These are phyloP conservation scores for Galeopsomyia nigrocyanea DNA, from an alignment of 2,888 invertebrate genomes.

Conservation along the genomic window DNA sequence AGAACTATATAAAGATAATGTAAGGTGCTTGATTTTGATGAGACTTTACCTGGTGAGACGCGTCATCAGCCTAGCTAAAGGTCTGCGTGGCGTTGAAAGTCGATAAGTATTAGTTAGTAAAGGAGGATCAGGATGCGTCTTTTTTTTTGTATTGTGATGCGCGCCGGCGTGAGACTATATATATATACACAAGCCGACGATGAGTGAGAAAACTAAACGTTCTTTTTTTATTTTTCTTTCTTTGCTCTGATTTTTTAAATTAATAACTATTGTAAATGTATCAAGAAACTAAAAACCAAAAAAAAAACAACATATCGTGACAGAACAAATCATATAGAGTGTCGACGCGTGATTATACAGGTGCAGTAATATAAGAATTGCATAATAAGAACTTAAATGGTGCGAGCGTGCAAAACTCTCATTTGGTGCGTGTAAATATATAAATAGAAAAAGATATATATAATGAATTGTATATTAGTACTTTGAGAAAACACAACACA, in stretches of 20 bases:
- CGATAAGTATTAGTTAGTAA: constrained; percentile 57
- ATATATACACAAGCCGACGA: constrained; percentile 9
- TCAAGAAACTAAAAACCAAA: constrained; percentile 41
- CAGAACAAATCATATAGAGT: constrained; percentile 31
- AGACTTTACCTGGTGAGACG: constrained; percentile 89
- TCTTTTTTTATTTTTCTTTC: too few species aligned
- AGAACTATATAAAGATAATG: constrained; percentile 56
- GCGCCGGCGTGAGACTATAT: constrained; percentile 38
- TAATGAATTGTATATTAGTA: neutral
- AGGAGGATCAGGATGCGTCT: constrained; percentile 62
- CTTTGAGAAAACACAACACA: constrained; percentile 4
- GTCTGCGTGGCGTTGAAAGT: constrained; percentile 73
- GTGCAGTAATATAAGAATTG: constrained; percentile 36
- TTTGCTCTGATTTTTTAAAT: too few species aligned
- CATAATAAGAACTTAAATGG: constrained; percentile 41
- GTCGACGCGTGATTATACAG: constrained; percentile 49
- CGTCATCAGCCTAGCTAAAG: constrained; percentile 94
- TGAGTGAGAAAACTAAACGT: too few species aligned
- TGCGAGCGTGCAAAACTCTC: constrained; percentile 48
- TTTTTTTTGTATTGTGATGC: constrained; percentile 27
- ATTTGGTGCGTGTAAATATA: constrained; percentile 44
- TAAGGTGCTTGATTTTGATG: constrained; percentile 67
- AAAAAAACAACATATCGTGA: constrained; percentile 31
- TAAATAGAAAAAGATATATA: constrained; percentile 41
- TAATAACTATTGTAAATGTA: constrained; percentile 5